phyloP scores from a whole-genome alignment of 2,113 vertebrate species.

The Onychostoma macrolepis region DNA sequence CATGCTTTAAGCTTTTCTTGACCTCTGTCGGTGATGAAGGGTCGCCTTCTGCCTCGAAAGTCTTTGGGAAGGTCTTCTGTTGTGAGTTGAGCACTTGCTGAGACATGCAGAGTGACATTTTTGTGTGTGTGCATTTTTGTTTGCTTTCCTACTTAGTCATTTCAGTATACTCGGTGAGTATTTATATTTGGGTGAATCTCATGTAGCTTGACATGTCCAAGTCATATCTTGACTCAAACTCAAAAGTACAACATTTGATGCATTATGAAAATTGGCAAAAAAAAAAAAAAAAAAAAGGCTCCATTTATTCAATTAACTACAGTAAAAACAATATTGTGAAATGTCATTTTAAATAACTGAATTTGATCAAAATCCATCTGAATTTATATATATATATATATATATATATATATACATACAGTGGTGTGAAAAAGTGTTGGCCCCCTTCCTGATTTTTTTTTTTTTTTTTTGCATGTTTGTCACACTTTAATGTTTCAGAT shows the following conservation, averaged over 20 bases:
- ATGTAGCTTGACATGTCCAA: not conserved
- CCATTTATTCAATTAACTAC: not conserved
- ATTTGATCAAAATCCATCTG: too few species aligned
- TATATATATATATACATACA: too few species aligned
- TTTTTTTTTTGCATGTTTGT: too few species aligned
- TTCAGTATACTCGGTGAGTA: not conserved
- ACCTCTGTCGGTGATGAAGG: not conserved
- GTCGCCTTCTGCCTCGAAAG: not conserved
- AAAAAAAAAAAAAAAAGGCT: not conserved
- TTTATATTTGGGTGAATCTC: not conserved
- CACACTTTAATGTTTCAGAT: too few species aligned
- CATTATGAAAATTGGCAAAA: not conserved
- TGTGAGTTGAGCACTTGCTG: not conserved
- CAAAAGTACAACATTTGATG: not conserved
- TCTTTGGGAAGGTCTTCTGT: not conserved
- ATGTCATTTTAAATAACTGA: too few species aligned
- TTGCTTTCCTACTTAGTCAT: not conserved
- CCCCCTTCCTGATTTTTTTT: too few species aligned
- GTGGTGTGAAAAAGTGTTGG: too few species aligned
- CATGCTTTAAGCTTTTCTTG: constrained; percentile 7
- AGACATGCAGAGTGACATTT: not conserved
- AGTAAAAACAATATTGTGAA: not conserved
- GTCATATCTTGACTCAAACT: not conserved
- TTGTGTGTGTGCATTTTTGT: not conserved
- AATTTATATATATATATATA: too few species aligned